These are phyloP conservation scores for Halcyon malimbica DNA, from an alignment of 2,113 vertebrate species.

Conservation along the genomic window DNA sequence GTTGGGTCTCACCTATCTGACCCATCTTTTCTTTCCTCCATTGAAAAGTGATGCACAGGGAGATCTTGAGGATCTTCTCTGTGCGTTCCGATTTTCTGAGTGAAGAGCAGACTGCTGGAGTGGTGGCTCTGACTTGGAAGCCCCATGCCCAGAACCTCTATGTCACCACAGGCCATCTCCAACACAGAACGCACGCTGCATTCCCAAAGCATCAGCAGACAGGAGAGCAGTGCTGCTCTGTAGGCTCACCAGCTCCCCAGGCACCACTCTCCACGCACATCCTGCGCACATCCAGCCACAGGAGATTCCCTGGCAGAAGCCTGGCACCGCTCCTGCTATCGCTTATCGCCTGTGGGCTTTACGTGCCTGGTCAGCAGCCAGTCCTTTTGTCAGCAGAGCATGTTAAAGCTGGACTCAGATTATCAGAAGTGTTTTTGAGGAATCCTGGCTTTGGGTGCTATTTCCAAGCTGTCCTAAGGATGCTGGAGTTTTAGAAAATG, in stretches of 20 bases:
- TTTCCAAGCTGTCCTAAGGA: background rate
- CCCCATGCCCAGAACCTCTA: background rate
- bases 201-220: background rate
- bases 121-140: background rate
- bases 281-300: background rate
- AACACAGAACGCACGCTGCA: background rate
- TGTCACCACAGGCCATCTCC: background rate
- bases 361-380: background rate
- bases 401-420: background rate
- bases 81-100: background rate
- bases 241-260: background rate
- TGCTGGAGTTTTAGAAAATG: background rate
- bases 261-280: background rate
- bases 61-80: background rate
- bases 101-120: background rate
- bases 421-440: background rate
- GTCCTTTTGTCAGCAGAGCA: background rate
- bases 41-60: background rate
- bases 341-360: background rate
- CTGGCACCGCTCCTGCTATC: background rate
- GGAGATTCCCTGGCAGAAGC: background rate
- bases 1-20: background rate
- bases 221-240: background rate
- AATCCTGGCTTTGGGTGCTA: background rate
- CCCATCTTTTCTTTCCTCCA: background rate